Evolutionary conservation across 2,113 vertebrate genomes (phyloP).

Genomic region (Anhinga rufa): DNA sequence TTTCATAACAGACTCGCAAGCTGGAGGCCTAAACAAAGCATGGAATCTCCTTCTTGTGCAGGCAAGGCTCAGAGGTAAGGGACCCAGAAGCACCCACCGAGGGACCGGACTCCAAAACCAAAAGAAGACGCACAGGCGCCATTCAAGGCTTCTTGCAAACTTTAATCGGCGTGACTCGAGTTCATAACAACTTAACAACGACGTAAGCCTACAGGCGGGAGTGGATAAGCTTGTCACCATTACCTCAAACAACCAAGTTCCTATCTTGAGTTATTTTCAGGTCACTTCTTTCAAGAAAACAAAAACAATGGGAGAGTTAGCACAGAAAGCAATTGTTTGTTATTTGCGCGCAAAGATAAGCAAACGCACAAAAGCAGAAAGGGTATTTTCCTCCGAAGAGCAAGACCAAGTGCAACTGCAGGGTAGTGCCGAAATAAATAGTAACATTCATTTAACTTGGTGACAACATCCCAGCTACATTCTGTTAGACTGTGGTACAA

Average conservation of each 20-base stretch:
- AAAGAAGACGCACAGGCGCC: accelerated
- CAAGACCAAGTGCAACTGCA: background rate
- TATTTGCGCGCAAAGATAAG: background rate
- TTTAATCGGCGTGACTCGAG: background rate
- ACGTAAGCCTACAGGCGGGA: background rate
- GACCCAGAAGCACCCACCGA: background rate
- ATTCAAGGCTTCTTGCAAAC: too few species aligned
- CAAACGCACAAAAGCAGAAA: background rate
- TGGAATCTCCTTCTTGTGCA: background rate
- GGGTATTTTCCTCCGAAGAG: background rate
- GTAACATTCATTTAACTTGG: background rate
- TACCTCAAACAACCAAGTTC: background rate
- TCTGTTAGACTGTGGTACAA: background rate
- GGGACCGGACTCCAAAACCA: background rate
- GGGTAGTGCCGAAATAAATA: background rate
- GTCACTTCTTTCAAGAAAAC: background rate
- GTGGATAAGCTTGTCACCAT: background rate
- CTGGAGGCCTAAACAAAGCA: background rate
- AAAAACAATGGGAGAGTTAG: background rate
- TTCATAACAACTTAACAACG: background rate
- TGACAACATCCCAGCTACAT: background rate
- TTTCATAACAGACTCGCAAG: accelerated
- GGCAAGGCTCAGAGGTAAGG: background rate
- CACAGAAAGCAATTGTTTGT: background rate
- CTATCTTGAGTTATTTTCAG: background rate